Percentiles rank a stretch among this genome's conserved stretches.
Conservation (phyloP, 1,140 invertebrate genomes). For the Drosophila lacteicornis region DNA sequence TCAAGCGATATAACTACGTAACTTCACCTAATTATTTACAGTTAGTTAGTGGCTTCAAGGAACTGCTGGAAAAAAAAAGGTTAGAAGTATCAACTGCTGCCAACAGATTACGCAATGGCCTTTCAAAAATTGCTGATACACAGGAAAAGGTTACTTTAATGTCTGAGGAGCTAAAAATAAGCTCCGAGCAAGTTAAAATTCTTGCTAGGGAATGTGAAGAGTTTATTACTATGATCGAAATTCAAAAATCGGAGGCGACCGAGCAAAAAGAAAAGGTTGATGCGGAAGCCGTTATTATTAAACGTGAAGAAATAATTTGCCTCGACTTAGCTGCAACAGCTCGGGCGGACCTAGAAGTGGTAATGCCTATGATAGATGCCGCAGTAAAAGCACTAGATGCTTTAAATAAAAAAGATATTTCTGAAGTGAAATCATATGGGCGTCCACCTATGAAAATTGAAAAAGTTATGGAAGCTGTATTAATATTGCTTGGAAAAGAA, state of each 20-base stretch:
- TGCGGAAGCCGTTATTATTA: constrained; percentile 89
- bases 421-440: constrained; percentile 94
- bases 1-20: constrained; percentile 93
- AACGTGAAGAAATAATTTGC: constrained; percentile 92
- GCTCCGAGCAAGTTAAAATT: constrained; percentile 88
- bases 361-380: constrained; percentile 93
- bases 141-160: constrained; percentile 91
- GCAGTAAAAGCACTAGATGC: constrained; percentile 92
- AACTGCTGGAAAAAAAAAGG: constrained; percentile 91
- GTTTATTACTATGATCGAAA: constrained; percentile 90
- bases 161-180: constrained; percentile 91
- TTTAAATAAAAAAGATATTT: constrained; percentile 94
- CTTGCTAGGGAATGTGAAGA: constrained; percentile 85
- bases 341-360: constrained; percentile 91
- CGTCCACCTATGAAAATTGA: constrained; percentile 93
- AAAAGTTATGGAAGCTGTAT: constrained; percentile 95
- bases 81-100: constrained; percentile 89
- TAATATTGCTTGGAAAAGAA: constrained; percentile 92
- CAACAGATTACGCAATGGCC: constrained; percentile 90
- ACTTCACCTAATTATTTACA: constrained; percentile 94
- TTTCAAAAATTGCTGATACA: constrained; percentile 92
- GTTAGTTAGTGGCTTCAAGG: constrained; percentile 92
- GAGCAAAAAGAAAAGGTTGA: constrained; percentile 90
- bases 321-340: constrained; percentile 92
- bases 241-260: constrained; percentile 92